Evolutionary conservation across 2,888 invertebrate genomes (phyloP).

Genomic region (Lasioglossum lativentre): DNA sequence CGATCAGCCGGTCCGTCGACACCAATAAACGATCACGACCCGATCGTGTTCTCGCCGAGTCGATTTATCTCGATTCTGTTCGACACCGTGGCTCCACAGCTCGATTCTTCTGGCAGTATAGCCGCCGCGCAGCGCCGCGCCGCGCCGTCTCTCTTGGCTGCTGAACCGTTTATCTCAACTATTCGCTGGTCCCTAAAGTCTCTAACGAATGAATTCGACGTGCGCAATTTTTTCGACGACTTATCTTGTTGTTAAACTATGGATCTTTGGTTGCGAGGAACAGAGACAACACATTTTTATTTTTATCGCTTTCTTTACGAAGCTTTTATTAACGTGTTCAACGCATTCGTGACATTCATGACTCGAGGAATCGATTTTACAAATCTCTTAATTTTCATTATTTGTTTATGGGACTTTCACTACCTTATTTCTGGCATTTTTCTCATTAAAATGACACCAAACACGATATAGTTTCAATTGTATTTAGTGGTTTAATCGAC

Average conservation of each 20-base stretch:
- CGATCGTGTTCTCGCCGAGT: constrained; percentile 36
- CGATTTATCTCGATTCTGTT: constrained; percentile 31
- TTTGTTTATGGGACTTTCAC: too few relatives aligned
- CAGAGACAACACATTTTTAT: not conserved
- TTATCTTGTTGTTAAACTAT: not conserved
- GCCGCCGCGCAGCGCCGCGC: too few relatives aligned
- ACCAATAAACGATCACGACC: constrained; percentile 52
- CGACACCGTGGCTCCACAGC: constrained; percentile 6
- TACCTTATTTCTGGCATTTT: too few relatives aligned
- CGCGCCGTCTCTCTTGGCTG: not conserved
- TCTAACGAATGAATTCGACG: not conserved
- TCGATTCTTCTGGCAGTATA: not conserved
- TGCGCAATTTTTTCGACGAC: not conserved
- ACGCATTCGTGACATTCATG: too few relatives aligned
- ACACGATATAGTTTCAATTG: too few relatives aligned
- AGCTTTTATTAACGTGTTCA: too few relatives aligned
- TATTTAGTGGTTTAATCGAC: too few relatives aligned
- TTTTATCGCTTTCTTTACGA: too few relatives aligned
- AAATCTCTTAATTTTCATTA: too few relatives aligned
- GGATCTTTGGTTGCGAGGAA: accelerated
- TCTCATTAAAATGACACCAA: too few relatives aligned
- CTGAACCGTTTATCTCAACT: not conserved
- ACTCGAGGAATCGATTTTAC: too few relatives aligned
- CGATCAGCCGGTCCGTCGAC: constrained; percentile 42
- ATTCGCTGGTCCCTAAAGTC: not conserved